Evolutionary conservation across 2,797 vertebrate species (phyloP).

Genomic region (Chrysocyon brachyurus): DNA sequence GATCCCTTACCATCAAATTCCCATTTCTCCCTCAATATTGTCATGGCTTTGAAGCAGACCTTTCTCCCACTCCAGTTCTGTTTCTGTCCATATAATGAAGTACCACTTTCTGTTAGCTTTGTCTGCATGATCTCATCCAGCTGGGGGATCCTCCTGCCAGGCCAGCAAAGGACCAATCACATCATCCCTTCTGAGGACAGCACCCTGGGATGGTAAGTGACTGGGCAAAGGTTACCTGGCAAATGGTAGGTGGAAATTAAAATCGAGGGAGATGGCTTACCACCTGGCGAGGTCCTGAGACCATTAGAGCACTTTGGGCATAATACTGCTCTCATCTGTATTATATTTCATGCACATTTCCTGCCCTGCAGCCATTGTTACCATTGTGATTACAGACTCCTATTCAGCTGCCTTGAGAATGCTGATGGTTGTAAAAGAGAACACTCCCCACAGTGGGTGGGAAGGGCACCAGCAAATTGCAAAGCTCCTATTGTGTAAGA

Average conservation of each 20-base stretch:
- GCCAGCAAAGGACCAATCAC: not conserved
- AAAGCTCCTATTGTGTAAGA: constrained; percentile 32
- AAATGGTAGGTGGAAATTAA: constrained; percentile 61
- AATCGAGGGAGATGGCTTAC: constrained; percentile 39
- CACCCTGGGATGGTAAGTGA: constrained; percentile 64
- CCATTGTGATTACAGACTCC: constrained; percentile 70
- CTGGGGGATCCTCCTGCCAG: not conserved
- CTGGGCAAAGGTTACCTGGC: constrained; percentile 54
- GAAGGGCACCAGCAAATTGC: constrained; percentile 4
- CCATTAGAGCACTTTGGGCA: constrained; percentile 37
- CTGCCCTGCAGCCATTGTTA: constrained; percentile 56
- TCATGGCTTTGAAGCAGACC: not conserved
- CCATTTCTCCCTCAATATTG: not conserved
- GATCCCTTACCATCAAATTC: not conserved
- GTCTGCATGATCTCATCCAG: constrained; percentile 5
- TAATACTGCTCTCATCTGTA: constrained; percentile 43
- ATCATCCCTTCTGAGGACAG: not conserved
- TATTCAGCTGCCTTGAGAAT: constrained; percentile 59
- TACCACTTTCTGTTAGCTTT: constrained; percentile 26
- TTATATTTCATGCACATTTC: constrained; percentile 59
- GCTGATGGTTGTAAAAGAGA: constrained; percentile 59
- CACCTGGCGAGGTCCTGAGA: constrained; percentile 49
- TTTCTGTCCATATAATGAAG: constrained; percentile 35
- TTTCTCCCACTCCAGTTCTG: not conserved
- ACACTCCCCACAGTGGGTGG: constrained; percentile 6